Percentiles rank a stretch among this genome's conserved stretches.
phyloP scores from a whole-genome alignment of 2,113 vertebrate genomes.

The Pristiophorus japonicus region DNA sequence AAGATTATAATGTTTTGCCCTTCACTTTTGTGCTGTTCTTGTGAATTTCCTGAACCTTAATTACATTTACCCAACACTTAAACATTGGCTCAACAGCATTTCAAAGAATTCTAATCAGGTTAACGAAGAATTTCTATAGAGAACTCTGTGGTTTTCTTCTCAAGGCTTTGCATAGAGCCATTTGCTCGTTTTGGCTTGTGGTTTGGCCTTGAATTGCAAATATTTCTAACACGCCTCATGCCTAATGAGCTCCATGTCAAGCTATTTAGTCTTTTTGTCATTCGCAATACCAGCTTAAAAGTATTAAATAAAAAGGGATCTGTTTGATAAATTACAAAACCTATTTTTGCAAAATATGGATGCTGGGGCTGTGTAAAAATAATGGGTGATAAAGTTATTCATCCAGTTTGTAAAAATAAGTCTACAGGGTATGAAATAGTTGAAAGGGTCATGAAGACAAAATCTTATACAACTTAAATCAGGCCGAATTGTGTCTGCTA shows the following conservation, averaged over 20 bases:
- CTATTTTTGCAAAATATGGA: constrained; percentile 50
- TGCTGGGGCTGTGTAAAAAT: constrained; percentile 41
- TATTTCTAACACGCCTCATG: constrained; percentile 78
- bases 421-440: background rate
- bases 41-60: background rate
- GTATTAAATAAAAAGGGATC: constrained; percentile 84
- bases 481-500: background rate
- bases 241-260: constrained; percentile 81
- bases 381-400: background rate
- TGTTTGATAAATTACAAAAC: constrained; percentile 84
- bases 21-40: background rate
- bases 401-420: background rate
- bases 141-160: constrained; percentile 45
- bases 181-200: constrained; percentile 56
- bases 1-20: too few species aligned
- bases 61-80: background rate
- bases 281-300: constrained; percentile 80
- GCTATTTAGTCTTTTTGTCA: constrained; percentile 79
- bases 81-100: background rate
- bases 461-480: background rate
- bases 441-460: background rate
- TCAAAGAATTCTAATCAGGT: too few species aligned
- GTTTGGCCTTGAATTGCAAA: constrained; percentile 82
- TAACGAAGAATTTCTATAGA: background rate
- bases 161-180: constrained; percentile 61